These are phyloP conservation scores for Tragelaphus imberbis DNA, from an alignment of 2,113 vertebrate species.

Conservation along the genomic window DNA sequence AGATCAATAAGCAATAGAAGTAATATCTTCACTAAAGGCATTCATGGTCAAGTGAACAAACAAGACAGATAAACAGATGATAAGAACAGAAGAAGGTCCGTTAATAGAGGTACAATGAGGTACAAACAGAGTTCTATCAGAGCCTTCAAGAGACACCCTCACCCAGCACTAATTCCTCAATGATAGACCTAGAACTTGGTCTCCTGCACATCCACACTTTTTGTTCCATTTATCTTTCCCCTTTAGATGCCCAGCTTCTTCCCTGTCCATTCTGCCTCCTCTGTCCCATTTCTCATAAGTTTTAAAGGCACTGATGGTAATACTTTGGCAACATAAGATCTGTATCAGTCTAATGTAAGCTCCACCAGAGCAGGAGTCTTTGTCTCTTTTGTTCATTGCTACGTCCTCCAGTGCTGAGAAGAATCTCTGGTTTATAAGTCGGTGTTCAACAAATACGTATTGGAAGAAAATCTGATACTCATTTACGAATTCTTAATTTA, in stretches of 20 bases:
- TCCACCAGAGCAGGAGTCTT: background rate
- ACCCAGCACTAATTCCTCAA: background rate
- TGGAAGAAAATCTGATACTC: background rate
- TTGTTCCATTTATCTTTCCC: background rate
- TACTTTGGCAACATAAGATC: background rate
- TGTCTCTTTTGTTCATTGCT: background rate
- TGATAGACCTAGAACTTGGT: background rate
- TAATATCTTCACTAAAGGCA: background rate
- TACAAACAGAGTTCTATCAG: fast-evolving
- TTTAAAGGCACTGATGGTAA: background rate
- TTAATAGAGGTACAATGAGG: background rate
- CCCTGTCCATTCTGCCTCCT: background rate
- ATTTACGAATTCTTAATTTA: background rate
- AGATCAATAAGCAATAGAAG: background rate
- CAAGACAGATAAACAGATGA: background rate
- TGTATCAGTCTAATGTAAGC: background rate
- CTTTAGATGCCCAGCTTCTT: background rate
- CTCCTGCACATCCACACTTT: background rate
- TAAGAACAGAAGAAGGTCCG: background rate
- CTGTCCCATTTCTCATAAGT: background rate
- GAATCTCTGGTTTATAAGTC: background rate
- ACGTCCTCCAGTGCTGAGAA: background rate
- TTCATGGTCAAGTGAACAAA: background rate
- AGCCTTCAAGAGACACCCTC: fast-evolving
- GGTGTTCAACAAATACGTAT: background rate